Conservation (phyloP, 1,140 invertebrate species). For the Drosophila saltans region DNA sequence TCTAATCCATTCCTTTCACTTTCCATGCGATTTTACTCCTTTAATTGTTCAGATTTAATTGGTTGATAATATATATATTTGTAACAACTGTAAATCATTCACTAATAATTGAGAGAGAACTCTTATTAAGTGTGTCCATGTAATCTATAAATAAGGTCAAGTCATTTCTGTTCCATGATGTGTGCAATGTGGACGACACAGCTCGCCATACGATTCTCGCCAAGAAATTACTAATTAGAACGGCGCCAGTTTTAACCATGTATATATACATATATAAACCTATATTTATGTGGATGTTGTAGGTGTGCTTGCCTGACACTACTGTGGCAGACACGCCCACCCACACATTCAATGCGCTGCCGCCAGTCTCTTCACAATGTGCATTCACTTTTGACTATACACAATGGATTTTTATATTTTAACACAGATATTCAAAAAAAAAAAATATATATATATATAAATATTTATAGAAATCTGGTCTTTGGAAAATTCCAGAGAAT, state of each 20-base stretch:
- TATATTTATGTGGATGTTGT: neutral
- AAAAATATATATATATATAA: neutral
- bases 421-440: neutral
- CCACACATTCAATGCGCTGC: neutral
- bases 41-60: neutral
- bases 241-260: slow-evolving; percentile 9
- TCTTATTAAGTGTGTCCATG: neutral
- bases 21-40: too few relatives aligned
- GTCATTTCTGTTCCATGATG: neutral
- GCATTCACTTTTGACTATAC: slow-evolving; percentile 7
- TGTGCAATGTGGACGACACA: neutral
- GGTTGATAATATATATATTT: neutral
- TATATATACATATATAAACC: neutral
- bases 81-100: neutral
- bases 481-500: neutral
- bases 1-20: too few relatives aligned
- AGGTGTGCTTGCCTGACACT: slow-evolving; percentile 3
- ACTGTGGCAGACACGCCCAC: neutral
- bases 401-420: neutral
- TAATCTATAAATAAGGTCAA: slow-evolving; percentile 9
- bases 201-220: neutral
- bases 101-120: neutral
- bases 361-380: neutral
- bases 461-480: slow-evolving; percentile 8
- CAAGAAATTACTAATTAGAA: slow-evolving; percentile 13